Evolutionary conservation across 2,113 vertebrate species (phyloP), one percentile per base, ranked within the genome.

Genomic region (Ranitomeya variabilis): DNA sequence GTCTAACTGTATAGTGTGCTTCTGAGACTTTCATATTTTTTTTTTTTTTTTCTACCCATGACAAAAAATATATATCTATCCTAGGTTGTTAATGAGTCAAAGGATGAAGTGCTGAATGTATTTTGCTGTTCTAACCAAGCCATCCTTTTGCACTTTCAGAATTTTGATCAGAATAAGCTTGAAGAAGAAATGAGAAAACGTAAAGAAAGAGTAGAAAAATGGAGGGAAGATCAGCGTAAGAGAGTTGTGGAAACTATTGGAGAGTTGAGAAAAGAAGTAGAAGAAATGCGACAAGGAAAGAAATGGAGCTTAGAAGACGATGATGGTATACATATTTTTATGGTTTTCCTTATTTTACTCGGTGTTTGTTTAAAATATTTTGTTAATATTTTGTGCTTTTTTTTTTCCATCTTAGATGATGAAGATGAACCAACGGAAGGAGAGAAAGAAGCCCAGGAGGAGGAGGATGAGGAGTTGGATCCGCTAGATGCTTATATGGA

Each of bases 131-230:
- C 55, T 57, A 57, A 57, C 1, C 9, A 57, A 57, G 55, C 7
- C 55, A 9, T 66, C n/a, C 69, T 18, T 74, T 74, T 45, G 51
- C 19, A 8, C 10, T 78, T 80, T 21, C 89, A 99, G 96, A 99
- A 99, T 91, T 99, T 99, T 95, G 98, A 99, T 93, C 98, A 99
- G 92, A 99, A 99, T 93, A 99, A 99, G 78, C 94, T 99, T 82
- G 98, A 99, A 91, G 98, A 99, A 90, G 98, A 99, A 95, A 99
- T 99, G 98, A 97, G 98, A 92, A 99, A 99, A 91, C 95, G 98
- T 89, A 99, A 99, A 94, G 98, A 99, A 91, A 95, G 98, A 11
- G 98, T 99, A 90, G 98, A 99, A 92, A 99, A 99, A 69, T 99
- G 98, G 98, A 94, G 98, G 71, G 98, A 99, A 93, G 98, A 99